Percentiles rank a stretch among this genome's conserved stretches.
Conservation (phyloP, 1,140 invertebrate species). For the Cryptotermes secundus region DNA sequence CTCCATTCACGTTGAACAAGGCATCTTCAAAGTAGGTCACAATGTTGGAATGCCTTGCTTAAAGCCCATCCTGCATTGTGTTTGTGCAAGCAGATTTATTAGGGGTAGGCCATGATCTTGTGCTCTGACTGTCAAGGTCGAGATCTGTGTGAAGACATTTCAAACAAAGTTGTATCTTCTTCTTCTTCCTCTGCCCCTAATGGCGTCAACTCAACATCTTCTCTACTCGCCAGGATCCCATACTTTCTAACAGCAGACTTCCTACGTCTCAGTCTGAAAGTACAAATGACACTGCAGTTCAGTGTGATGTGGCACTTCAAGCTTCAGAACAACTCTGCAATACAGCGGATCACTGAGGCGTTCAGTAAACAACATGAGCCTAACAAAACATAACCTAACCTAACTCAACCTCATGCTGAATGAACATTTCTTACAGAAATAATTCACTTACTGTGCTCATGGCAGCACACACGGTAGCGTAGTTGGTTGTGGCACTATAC, state of each 20-base stretch:
- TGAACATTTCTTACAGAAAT: no score
- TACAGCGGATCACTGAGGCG: no score
- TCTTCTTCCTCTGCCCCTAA: slow-evolving; percentile 58
- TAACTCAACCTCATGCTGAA: no score
- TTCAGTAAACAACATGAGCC: no score
- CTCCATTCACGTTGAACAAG: no score
- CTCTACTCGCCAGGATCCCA: slow-evolving; percentile 54
- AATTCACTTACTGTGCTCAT: no score
- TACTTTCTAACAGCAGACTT: slow-evolving; percentile 55
- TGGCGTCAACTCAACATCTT: slow-evolving; percentile 60
- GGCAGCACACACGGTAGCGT: no score
- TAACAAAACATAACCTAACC: no score
- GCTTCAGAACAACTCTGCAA: background rate
- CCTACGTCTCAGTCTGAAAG: slow-evolving; percentile 44
- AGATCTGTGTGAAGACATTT: background rate
- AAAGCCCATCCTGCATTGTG: background rate
- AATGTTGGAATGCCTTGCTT: no score
- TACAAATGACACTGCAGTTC: background rate
- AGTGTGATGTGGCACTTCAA: background rate
- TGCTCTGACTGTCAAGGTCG: background rate
- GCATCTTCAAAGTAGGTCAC: no score
- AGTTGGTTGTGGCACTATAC: no score
- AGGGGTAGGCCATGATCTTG: background rate
- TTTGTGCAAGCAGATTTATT: background rate
- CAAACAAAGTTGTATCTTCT: slow-evolving; percentile 42